These are phyloP conservation scores for Catostylus mosaicus DNA, from an alignment of 30 jellyfish, hydroid and myxozoan species.

Conservation along the genomic window DNA sequence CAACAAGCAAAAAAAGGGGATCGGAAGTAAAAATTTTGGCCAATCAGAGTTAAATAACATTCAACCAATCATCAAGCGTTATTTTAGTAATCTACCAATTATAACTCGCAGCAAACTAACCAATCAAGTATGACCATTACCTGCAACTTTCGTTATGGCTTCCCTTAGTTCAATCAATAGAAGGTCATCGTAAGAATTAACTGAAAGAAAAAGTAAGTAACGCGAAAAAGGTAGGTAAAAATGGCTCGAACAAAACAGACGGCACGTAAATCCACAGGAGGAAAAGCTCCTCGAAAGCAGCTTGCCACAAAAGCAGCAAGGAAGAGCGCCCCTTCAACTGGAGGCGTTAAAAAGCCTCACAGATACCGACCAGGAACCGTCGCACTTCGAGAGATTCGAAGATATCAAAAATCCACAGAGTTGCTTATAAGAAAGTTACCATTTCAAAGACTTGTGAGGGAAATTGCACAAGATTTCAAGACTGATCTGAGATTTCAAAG, in stretches of 20 bases:
- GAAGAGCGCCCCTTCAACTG: constrained; percentile 99
- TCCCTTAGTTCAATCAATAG: neutral
- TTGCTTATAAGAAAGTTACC: constrained; percentile 95
- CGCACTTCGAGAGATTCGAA: constrained; percentile 98
- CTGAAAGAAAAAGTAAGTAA: neutral
- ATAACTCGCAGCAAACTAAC: neutral
- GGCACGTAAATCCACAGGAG: constrained; percentile 99
- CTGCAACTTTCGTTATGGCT: constrained; percentile 27
- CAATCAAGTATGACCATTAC: constrained; percentile 26
- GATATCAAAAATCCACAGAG: constrained; percentile 99
- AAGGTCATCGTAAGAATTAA: neutral
- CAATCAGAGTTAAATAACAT: constrained; percentile 5
- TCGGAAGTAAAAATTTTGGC: constrained; percentile 36
- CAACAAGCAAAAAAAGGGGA: constrained; percentile 15
- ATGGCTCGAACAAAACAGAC: constrained; percentile 99
- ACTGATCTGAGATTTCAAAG: constrained; percentile 98
- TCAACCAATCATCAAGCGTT: constrained; percentile 20
- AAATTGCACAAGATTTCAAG: constrained; percentile 98
- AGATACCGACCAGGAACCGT: constrained; percentile 99
- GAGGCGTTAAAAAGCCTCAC: constrained; percentile 99
- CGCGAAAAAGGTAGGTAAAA: neutral
- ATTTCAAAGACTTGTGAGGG: constrained; percentile 97
- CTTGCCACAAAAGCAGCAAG: constrained; percentile 99
- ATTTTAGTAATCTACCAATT: constrained; percentile 31
- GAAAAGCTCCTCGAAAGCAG: too few relatives aligned